These are phyloP conservation scores for Nasua narica DNA, from an alignment of 2,797 vertebrate genomes.

Conservation along the genomic window DNA sequence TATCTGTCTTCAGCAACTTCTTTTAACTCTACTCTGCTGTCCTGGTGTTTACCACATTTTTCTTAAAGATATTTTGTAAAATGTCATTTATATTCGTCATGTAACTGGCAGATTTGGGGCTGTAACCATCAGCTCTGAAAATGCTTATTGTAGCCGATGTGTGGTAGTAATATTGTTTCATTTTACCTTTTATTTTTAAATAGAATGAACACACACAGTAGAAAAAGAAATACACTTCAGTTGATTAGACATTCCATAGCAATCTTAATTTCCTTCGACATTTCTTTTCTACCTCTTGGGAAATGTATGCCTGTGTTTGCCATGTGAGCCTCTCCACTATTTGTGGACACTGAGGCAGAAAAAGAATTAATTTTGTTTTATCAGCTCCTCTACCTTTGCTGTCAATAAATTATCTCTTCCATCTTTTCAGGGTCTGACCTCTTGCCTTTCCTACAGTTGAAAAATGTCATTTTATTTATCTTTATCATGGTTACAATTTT, in stretches of 20 bases:
- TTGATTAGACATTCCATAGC: constrained; percentile 70
- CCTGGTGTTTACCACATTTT: not conserved
- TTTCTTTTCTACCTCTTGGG: constrained; percentile 72
- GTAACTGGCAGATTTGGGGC: not conserved
- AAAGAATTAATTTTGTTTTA: constrained; percentile 69
- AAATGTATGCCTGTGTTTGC: constrained; percentile 71
- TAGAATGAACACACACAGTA: not conserved
- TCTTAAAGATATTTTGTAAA: not conserved
- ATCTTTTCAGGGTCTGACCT: constrained; percentile 76
- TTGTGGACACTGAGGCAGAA: constrained; percentile 74
- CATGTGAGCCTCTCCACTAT: constrained; percentile 61
- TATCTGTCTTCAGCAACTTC: not conserved
- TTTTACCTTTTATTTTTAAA: constrained; percentile 48
- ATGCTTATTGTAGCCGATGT: not conserved
- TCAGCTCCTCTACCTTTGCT: constrained; percentile 77
- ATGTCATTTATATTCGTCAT: not conserved
- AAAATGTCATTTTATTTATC: constrained; percentile 79
- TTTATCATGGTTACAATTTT: constrained; percentile 75
- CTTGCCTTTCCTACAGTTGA: constrained; percentile 68
- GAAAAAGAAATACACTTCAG: constrained; percentile 7
- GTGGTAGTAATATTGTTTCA: not conserved
- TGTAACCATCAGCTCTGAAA: not conserved
- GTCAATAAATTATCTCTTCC: constrained; percentile 78
- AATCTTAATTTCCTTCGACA: constrained; percentile 77
- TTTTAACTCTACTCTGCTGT: not conserved